Base-by-base conservation (phyloP, 2,888 invertebrate genomes). In the Hofmannophila pseudospretella region DNA sequence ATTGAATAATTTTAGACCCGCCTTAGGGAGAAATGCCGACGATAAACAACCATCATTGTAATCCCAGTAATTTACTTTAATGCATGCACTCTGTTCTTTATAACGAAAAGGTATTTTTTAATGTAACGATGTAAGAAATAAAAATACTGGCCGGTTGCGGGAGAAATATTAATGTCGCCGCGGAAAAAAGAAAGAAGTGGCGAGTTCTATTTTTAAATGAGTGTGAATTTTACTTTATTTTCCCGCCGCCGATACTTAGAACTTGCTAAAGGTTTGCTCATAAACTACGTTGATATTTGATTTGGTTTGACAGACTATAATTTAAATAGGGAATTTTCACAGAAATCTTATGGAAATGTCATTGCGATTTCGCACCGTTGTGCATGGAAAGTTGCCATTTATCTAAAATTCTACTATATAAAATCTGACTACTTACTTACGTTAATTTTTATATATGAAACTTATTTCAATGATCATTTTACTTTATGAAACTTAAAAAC, bases 141-240 rank as follows among this genome's bases (percentile, higher is more conserved):
- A 32, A 32, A 33, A 25, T 38, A 35, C 49, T 44, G 47, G 45
- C 43, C 28, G 45, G 36, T 32, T 44, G 38, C 27, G 27, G 12
- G 27, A 32, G 55, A 61, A 67, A 67, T 62, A 68, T 66, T 67
- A 66, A 60, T 63, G 67, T 65, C 57, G 47, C 36, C 48, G 39
- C 23, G n/a, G 3, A 45, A 49, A 54, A 64, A 65, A 69, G 57
- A 63, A 55, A 55, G 39, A 47, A 42, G 42, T 39, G 54, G 52
- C 57, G 50, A 40, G 60, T 66, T 72, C 67, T 74, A 71, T 73
- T 69, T 73, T 73, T 73, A 67, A 72, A 65, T 58, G 45, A 33
- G 58, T 61, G 67, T 67, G 59, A 67, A 58, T 70, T 68, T 67
- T 53, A 47, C 53, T 59, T 68, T 67, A 4, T 68, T 67, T 67